Conservation (phyloP, 2,888 invertebrate species). For the Holacanthella duospinosa region DNA sequence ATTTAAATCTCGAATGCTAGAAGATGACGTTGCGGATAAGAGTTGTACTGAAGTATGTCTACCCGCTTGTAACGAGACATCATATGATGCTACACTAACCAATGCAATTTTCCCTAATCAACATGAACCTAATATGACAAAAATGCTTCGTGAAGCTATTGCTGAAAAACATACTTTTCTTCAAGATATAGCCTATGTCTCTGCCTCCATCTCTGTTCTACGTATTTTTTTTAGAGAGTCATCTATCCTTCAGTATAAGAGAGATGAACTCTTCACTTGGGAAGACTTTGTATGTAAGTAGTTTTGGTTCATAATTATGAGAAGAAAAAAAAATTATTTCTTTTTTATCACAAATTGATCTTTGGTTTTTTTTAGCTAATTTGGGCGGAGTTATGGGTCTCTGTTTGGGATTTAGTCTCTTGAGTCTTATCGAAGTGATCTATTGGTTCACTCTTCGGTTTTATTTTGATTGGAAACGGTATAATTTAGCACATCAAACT, state of each 20-base stretch:
- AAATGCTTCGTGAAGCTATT: constrained; percentile 35
- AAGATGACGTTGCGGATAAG: constrained; percentile 12
- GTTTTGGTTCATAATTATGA: not conserved
- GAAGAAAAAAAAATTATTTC: not conserved
- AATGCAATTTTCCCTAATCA: constrained; percentile 34
- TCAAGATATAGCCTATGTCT: constrained; percentile 33
- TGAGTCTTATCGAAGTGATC: constrained; percentile 33
- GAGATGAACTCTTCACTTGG: constrained; percentile 36
- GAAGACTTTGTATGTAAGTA: constrained; percentile 35
- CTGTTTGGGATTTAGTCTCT: constrained; percentile 31
- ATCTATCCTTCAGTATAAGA: constrained; percentile 34
- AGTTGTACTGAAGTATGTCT: constrained; percentile 21
- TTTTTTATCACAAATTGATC: not conserved
- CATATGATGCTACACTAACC: constrained; percentile 28
- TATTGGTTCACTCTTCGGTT: constrained; percentile 35
- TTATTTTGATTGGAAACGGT: constrained; percentile 18
- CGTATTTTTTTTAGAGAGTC: constrained; percentile 33
- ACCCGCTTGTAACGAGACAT: constrained; percentile 36
- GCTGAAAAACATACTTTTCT: constrained; percentile 23
- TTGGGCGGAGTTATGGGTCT: constrained; percentile 34
- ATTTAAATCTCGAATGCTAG: constrained; percentile 22
- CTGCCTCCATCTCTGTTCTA: constrained; percentile 33
- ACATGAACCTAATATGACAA: constrained; percentile 32
- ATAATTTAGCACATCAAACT: not conserved
- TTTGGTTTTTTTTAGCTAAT: constrained; percentile 23